phyloP scores from a whole-genome alignment of 1,140 invertebrate species.

The Lucilia sericata region DNA sequence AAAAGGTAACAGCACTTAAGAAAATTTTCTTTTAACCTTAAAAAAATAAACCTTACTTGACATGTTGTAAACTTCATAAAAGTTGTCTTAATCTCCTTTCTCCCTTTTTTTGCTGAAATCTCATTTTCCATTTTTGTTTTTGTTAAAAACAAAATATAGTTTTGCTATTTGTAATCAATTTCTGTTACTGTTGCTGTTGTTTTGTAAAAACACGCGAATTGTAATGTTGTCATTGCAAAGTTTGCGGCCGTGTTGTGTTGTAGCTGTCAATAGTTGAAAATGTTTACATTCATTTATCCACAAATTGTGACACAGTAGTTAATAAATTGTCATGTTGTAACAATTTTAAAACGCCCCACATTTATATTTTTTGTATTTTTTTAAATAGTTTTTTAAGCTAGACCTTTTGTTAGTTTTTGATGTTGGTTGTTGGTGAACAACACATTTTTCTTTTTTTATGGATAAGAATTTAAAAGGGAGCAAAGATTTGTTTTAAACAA shows the following conservation, averaged over 20 bases:
- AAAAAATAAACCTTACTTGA: no score
- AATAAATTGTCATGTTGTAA: conserved; percentile 29
- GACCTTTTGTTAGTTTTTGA: background rate
- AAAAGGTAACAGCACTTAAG: no score
- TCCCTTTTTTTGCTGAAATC: no score
- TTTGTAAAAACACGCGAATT: no score
- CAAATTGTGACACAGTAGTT: conserved; percentile 29
- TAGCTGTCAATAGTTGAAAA: background rate
- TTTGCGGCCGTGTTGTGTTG: background rate
- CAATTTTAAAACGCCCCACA: background rate
- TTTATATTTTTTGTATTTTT: background rate
- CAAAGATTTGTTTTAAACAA: background rate
- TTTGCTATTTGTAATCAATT: no score
- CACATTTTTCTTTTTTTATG: background rate
- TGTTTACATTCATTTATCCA: conserved; percentile 14
- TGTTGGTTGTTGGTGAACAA: background rate
- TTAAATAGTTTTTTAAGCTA: background rate
- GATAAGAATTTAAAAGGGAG: background rate
- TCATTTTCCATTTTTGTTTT: no score
- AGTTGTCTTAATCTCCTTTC: no score
- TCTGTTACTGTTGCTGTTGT: no score
- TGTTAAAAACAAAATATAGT: no score
- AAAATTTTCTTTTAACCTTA: no score
- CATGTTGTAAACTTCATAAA: no score
- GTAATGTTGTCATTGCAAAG: no score